Conservation (phyloP, 2,888 invertebrate genomes). For the Plemyria rubiginata region DNA sequence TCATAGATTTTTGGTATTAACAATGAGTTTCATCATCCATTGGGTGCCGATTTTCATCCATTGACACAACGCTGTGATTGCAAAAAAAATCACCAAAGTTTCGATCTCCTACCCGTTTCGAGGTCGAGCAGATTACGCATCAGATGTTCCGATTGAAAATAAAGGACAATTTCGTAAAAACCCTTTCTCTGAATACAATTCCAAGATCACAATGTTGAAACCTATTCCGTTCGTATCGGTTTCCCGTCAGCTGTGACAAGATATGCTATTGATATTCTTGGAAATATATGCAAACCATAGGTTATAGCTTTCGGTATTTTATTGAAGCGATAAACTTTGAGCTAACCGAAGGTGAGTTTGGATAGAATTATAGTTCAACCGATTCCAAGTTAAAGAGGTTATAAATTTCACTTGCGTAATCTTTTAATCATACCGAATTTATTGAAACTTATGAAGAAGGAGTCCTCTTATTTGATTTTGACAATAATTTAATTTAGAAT, state of each 20-base stretch:
- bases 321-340: constrained; percentile 1
- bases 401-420: not conserved
- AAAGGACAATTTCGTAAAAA: not conserved
- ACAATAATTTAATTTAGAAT: too few relatives aligned
- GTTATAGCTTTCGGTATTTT: constrained; percentile 8
- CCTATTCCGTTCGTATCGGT: constrained; percentile 6
- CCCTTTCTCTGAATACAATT: not conserved
- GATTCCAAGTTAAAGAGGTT: not conserved
- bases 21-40: too few relatives aligned
- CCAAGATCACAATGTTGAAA: constrained; percentile 29
- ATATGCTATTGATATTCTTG: constrained; percentile 17
- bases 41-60: too few relatives aligned
- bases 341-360: not conserved
- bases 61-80: too few relatives aligned
- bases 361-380: not conserved
- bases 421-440: too few relatives aligned
- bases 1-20: too few relatives aligned
- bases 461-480: too few relatives aligned
- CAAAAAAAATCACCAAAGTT: too few relatives aligned
- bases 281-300: constrained; percentile 17
- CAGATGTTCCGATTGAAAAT: not conserved
- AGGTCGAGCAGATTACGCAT: not conserved
- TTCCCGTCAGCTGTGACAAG: constrained; percentile 14
- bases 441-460: too few relatives aligned
- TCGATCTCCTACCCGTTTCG: not conserved